These are phyloP conservation scores for Vanessa cardui DNA, from an alignment of 2,888 invertebrate species.

Conservation along the genomic window DNA sequence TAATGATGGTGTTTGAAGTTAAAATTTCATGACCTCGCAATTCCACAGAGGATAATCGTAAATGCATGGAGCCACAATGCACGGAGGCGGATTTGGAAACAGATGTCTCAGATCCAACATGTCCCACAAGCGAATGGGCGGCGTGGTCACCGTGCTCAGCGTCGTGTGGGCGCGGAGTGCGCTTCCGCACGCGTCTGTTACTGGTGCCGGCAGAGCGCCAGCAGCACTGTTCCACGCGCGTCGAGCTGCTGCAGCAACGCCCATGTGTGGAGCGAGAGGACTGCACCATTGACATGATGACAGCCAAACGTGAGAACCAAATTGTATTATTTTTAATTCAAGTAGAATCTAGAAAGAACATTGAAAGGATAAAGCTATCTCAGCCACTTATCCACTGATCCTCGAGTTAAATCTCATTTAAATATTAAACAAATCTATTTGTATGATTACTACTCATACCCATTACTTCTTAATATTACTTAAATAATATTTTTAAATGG, in stretches of 20 bases:
- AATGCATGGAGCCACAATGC: constrained; percentile 89
- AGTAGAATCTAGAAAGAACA: no score
- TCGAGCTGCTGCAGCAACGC: constrained; percentile 89
- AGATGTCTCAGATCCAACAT: constrained; percentile 84
- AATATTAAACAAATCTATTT: no score
- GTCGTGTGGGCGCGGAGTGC: constrained; percentile 92
- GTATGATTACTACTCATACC: no score
- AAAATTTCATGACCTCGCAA: neutral
- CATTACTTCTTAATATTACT: no score
- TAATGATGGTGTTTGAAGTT: neutral
- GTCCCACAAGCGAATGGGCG: constrained; percentile 94
- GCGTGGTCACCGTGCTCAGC: constrained; percentile 96
- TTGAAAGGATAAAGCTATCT: no score
- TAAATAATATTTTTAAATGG: no score
- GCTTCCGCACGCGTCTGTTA: constrained; percentile 86
- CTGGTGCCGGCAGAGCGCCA: constrained; percentile 85
- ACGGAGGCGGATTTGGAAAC: constrained; percentile 65
- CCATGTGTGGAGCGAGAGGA: constrained; percentile 86
- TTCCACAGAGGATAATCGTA: constrained; percentile 87
- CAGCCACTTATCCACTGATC: constrained; percentile 18
- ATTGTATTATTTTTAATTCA: no score
- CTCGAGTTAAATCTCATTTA: no score
- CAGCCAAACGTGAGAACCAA: constrained; percentile 86
- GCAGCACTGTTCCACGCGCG: constrained; percentile 85
- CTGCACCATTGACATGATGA: constrained; percentile 88